Evolutionary conservation across 2,888 invertebrate genomes (phyloP).

Genomic region (Elmis aenea): DNA sequence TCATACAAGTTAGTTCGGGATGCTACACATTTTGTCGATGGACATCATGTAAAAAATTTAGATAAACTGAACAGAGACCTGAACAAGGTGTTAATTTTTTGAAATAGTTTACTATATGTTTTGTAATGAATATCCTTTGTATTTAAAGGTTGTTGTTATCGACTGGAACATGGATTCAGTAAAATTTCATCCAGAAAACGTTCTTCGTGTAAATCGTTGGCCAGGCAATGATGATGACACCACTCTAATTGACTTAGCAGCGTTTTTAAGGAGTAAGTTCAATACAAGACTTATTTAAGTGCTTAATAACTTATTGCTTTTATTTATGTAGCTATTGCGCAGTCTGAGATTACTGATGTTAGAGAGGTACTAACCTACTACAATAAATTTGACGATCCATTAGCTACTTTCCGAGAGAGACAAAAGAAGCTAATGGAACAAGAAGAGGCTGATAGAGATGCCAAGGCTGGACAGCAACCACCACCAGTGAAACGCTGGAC

Average conservation of each 20-base stretch:
- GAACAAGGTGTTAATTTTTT: slow-evolving; percentile 66
- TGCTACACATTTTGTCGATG: slow-evolving; percentile 91
- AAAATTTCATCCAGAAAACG: slow-evolving; percentile 84
- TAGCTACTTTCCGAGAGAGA: slow-evolving; percentile 87
- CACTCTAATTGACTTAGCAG: slow-evolving; percentile 81
- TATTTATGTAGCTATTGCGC: slow-evolving; percentile 69
- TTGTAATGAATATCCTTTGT: slow-evolving; percentile 9
- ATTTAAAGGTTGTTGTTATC: slow-evolving; percentile 91
- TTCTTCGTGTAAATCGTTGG: slow-evolving; percentile 85
- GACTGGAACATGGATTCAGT: slow-evolving; percentile 91
- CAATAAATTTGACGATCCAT: slow-evolving; percentile 88
- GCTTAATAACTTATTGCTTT: slow-evolving; percentile 1
- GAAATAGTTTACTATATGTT: slow-evolving; percentile 2
- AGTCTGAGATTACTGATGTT: slow-evolving; percentile 88
- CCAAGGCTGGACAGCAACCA: slow-evolving; percentile 42
- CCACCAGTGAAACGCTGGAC: slow-evolving; percentile 61
- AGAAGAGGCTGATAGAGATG: slow-evolving; percentile 51
- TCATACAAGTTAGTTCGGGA: slow-evolving; percentile 92
- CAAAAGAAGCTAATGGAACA: slow-evolving; percentile 72
- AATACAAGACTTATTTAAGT: no score
- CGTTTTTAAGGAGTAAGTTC: slow-evolving; percentile 81
- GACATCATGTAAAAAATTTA: slow-evolving; percentile 90
- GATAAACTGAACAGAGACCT: slow-evolving; percentile 80
- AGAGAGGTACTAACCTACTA: slow-evolving; percentile 90
- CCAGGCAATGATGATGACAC: slow-evolving; percentile 88